Conservation (phyloP, 1,140 invertebrate genomes). For the Aphelenchoides avenae region DNA sequence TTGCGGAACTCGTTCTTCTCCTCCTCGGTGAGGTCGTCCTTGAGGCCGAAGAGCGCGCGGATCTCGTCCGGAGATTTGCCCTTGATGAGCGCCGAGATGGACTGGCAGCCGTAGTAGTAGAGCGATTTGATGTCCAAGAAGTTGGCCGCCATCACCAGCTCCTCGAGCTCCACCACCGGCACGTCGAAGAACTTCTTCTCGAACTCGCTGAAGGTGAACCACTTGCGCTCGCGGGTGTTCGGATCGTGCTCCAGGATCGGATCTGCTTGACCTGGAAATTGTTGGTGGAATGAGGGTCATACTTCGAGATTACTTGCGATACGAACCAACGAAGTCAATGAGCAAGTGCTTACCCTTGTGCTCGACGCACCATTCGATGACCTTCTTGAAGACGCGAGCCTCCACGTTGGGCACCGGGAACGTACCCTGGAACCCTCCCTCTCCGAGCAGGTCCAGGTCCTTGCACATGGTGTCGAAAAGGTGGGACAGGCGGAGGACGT, state of each 20-base stretch:
- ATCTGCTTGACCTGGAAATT: slow-evolving; percentile 14
- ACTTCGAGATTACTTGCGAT: no score
- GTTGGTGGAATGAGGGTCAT: no score
- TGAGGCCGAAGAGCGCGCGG: slow-evolving; percentile 31
- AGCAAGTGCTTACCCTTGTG: no score
- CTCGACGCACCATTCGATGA: no score
- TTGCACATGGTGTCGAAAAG: no score
- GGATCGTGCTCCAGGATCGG: slow-evolving; percentile 23
- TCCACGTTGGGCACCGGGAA: no score
- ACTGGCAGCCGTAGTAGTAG: slow-evolving; percentile 37
- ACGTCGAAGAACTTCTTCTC: slow-evolving; percentile 34
- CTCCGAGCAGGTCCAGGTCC: no score
- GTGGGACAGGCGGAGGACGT: no score
- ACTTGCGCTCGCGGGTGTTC: slow-evolving; percentile 21
- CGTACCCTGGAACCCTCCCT: no score
- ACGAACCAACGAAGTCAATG: no score
- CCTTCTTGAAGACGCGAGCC: no score
- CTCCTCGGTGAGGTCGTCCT: slow-evolving; percentile 39
- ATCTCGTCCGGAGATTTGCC: slow-evolving; percentile 36
- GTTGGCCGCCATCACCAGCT: slow-evolving; percentile 19
- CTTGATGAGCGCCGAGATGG: slow-evolving; percentile 23
- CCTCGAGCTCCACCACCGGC: slow-evolving; percentile 20
- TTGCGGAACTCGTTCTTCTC: no score
- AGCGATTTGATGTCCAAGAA: slow-evolving; percentile 30
- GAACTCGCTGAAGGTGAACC: slow-evolving; percentile 33